Percentiles rank a stretch among this genome's conserved stretches.
Conservation (phyloP, 2,797 vertebrate genomes). For the Champsocephalus gunnari region DNA sequence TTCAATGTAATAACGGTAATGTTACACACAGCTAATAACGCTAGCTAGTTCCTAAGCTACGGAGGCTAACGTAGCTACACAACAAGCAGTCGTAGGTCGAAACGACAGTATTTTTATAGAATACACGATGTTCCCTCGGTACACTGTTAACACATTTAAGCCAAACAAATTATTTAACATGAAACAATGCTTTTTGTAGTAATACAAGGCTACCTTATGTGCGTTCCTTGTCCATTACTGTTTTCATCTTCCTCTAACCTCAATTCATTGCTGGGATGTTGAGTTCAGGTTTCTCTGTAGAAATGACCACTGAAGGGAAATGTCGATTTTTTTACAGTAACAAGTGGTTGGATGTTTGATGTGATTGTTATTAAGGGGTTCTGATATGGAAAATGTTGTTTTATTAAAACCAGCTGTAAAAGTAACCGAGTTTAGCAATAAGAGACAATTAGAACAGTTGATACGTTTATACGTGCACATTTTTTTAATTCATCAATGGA, state of each 20-base stretch:
- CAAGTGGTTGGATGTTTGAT: not conserved
- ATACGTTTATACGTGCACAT: no score
- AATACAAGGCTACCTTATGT: conserved; percentile 51
- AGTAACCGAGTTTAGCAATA: not conserved
- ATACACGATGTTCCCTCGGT: not conserved
- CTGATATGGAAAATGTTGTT: accelerated
- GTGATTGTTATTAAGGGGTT: not conserved
- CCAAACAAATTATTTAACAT: accelerated
- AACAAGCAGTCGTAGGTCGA: conserved; percentile 33
- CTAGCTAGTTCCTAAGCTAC: conserved; percentile 58
- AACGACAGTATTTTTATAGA: not conserved
- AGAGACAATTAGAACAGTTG: no score
- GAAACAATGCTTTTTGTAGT: not conserved
- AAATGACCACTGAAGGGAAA: conserved; percentile 26
- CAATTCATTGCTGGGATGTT: conserved; percentile 52
- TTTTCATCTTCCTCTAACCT: conserved; percentile 57
- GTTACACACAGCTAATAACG: conserved; percentile 33
- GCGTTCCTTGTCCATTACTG: conserved; percentile 63
- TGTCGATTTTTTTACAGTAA: not conserved
- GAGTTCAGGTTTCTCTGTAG: conserved; percentile 57
- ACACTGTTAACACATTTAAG: accelerated
- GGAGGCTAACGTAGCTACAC: conserved; percentile 59
- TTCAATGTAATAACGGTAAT: not conserved
- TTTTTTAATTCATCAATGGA: no score
- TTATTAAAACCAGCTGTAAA: not conserved